Evolutionary conservation across 1,140 invertebrate genomes (phyloP), one percentile per base, ranked within the genome.

Genomic region (Antheraea pernyi): DNA sequence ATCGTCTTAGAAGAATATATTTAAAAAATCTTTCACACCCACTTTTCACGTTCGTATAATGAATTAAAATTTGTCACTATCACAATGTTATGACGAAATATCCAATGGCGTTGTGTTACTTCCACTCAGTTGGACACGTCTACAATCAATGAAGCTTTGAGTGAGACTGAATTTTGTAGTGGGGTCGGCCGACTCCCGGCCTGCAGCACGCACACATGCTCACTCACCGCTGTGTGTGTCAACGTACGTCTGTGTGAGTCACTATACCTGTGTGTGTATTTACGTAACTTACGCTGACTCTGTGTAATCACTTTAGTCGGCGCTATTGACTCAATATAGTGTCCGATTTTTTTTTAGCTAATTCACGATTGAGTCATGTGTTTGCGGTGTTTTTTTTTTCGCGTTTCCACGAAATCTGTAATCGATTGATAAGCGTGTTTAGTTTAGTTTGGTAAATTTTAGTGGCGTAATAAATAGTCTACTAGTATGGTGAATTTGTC

Each of bases 11-110:
- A 82, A 64, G 77, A 79, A 80, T 82, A 67, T 82, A 81, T 81
- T 80, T 80, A 80, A 76, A 67, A 71, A 71, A 62, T 61, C 18
- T 78, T 79, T 73, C 88, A 91, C 88, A 81, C 81, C 87, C 89
- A 91, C 89, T 88, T 81, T 78, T 77, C 89, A 91, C 89, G 89
- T 91, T 79, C 86, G 74, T 70, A 84, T 85, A 78, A 64, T 82
- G 9, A 61, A 30, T 19, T 61, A 10, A 22, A 22, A 80, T 75
- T 83, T 84, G 75, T 86, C 89, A 90, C 87, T 89, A 88, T 89
- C 88, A 92, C 90, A 92, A 90, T 89, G 77, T 85, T 88, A 90
- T 91, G 86, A 89, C 86, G 89, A 90, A 90, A 91, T 88, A 59
- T 85, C 80, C 84, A 89, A 81, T 80, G 82, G 81, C 73, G 73